phyloP scores from a whole-genome alignment of 1,140 invertebrate genomes.

The Artemia franciscana region DNA sequence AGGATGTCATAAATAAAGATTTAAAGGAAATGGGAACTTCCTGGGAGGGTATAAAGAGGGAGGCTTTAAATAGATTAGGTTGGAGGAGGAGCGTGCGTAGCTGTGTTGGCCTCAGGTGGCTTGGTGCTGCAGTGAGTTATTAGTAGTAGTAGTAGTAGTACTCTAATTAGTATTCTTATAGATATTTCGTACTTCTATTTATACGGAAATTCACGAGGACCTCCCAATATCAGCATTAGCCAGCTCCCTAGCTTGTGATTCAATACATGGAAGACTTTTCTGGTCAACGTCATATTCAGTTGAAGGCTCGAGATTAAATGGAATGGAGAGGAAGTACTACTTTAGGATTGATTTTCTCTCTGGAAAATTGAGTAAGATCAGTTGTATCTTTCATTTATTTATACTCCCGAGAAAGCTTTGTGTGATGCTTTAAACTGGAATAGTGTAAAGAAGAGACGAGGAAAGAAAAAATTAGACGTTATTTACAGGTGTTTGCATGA shows the following conservation, averaged over 20 bases:
- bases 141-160: background rate
- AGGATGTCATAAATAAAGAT: too few relatives aligned
- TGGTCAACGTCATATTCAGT: constrained; percentile 65
- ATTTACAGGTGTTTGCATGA: too few relatives aligned
- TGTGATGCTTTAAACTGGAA: background rate
- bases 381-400: too few relatives aligned
- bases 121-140: background rate
- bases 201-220: background rate
- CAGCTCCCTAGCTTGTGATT: constrained; percentile 40
- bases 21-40: too few relatives aligned
- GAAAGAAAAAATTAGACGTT: too few relatives aligned
- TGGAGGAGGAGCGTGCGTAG: too few relatives aligned
- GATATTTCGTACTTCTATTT: background rate
- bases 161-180: background rate
- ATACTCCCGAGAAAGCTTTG: too few relatives aligned
- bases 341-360: constrained; percentile 46
- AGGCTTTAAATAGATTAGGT: too few relatives aligned
- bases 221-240: background rate
- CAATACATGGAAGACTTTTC: constrained; percentile 52
- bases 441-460: too few relatives aligned
- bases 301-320: constrained; percentile 50
- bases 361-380: constrained; percentile 37
- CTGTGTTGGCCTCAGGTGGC: too few relatives aligned
- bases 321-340: constrained; percentile 42
- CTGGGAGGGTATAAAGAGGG: too few relatives aligned